phyloP scores from a whole-genome alignment of 2,888 invertebrate genomes.

The Panopea generosa region DNA sequence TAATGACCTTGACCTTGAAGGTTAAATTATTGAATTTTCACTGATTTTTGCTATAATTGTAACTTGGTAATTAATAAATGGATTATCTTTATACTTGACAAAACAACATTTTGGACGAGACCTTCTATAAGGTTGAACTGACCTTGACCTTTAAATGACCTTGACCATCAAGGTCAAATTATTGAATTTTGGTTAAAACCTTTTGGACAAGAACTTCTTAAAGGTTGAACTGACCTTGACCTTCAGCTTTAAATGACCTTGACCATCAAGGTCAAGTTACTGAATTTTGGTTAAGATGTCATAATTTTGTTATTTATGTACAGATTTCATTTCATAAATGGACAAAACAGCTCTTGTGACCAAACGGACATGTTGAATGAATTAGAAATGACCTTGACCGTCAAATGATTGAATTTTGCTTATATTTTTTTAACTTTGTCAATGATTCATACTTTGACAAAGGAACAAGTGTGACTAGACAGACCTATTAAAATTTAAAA shows the following conservation, averaged over 20 bases:
- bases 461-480: not conserved
- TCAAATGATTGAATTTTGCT: slow-evolving; percentile 3
- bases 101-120: not conserved
- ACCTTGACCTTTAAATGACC: slow-evolving; percentile 1
- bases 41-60: not conserved
- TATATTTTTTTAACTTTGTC: not conserved
- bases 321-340: not conserved
- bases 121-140: not conserved
- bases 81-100: slow-evolving; percentile 2
- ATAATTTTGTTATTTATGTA: slow-evolving; percentile 3
- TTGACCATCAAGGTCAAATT: slow-evolving; percentile 1
- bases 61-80: slow-evolving; percentile 1
- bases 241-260: slow-evolving; percentile 1
- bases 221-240: not conserved
- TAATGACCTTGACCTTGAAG: not conserved
- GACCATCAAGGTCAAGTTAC: not conserved
- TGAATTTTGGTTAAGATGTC: slow-evolving; percentile 1
- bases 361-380: not conserved
- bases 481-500: too few relatives aligned
- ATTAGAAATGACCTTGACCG: not conserved
- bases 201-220: too few relatives aligned
- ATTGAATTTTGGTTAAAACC: not conserved
- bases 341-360: not conserved
- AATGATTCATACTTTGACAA: not conserved
- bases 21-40: slow-evolving; percentile 2